A percentile compares a stretch with the other conserved stretches of the same genome.
Conservation (phyloP, 2,113 vertebrate genomes). For the Pollimyrus isidori region DNA sequence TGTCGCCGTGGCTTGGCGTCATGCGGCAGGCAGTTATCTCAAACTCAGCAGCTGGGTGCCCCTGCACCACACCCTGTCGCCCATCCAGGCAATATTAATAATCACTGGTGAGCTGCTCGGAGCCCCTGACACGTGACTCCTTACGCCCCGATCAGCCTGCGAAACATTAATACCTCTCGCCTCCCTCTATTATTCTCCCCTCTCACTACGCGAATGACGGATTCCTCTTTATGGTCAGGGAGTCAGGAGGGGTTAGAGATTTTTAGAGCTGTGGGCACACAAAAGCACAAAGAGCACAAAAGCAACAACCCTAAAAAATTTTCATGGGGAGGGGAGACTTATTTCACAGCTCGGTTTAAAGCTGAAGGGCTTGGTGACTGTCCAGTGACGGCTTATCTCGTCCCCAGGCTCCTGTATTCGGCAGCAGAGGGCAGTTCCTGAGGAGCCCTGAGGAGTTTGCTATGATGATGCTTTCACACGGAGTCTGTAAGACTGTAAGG, state of each 20-base stretch:
- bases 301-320: background rate
- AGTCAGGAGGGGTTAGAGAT: background rate
- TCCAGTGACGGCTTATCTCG: background rate
- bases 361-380: background rate
- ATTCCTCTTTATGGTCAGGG: background rate
- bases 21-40: background rate
- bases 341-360: background rate
- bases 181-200: background rate
- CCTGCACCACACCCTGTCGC: background rate
- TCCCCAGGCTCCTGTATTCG: background rate
- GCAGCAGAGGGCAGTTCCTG: slow-evolving; percentile 4
- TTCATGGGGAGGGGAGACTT: background rate
- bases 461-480: slow-evolving; percentile 17
- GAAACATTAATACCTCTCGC: background rate
- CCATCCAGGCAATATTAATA: background rate
- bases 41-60: background rate
- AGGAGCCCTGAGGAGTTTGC: slow-evolving; percentile 15
- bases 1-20: background rate
- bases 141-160: background rate
- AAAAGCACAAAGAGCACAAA: too few relatives aligned
- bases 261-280: background rate
- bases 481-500: slow-evolving; percentile 17
- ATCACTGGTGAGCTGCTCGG: background rate
- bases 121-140: background rate
- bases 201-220: background rate